These are phyloP conservation scores for Psittacara wagleri DNA, from an alignment of 2,113 vertebrate species.

Conservation along the genomic window DNA sequence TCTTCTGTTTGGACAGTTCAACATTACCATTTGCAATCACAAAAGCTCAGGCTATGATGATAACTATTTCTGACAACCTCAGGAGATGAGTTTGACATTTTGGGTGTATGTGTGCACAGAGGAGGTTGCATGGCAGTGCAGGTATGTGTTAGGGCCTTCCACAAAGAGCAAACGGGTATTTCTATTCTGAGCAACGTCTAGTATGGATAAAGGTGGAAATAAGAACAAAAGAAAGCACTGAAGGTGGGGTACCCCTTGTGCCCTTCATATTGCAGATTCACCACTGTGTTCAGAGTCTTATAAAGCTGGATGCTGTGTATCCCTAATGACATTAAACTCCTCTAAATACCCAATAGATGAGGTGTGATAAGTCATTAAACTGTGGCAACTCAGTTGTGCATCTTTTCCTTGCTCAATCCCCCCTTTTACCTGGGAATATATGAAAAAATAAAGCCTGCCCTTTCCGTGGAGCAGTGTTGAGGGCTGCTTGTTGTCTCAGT, in stretches of 20 bases:
- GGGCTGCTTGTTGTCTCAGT: not conserved
- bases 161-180: not conserved
- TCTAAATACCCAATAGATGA: not conserved
- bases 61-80: slow-evolving; percentile 35
- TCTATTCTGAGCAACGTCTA: not conserved
- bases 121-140: not conserved
- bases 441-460: not conserved
- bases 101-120: not conserved
- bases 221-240: not conserved
- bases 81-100: not conserved
- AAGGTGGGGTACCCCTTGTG: no score
- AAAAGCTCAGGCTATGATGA: not conserved
- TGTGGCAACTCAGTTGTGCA: not conserved
- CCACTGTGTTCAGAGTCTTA: fast-evolving
- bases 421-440: not conserved
- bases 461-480: fast-evolving
- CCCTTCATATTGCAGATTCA: not conserved
- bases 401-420: not conserved
- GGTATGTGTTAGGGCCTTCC: not conserved
- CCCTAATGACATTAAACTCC: not conserved
- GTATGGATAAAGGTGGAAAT: not conserved
- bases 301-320: not conserved
- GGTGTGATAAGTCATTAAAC: not conserved
- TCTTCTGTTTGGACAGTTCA: slow-evolving; percentile 37
- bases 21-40: not conserved